These are phyloP conservation scores for Castor canadensis DNA, from an alignment of 2,113 vertebrate genomes.

Conservation along the genomic window DNA sequence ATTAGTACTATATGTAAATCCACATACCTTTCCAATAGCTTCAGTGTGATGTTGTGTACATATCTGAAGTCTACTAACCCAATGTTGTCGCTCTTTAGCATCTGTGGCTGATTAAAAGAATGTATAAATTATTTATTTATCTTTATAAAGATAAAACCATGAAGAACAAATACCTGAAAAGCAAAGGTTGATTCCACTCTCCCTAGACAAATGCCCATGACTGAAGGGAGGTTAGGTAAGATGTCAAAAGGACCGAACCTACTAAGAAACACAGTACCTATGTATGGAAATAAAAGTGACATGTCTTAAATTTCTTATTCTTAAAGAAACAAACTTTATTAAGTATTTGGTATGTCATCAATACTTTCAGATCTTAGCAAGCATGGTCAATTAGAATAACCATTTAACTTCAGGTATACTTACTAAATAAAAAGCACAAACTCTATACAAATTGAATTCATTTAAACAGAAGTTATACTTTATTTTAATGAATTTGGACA, in stretches of 20 bases:
- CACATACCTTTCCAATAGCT: conserved; percentile 96
- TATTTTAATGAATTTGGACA: conserved; percentile 49
- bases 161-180: neutral
- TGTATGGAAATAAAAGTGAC: neutral
- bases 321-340: conserved; percentile 35
- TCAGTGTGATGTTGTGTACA: conserved; percentile 99
- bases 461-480: neutral
- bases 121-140: conserved; percentile 34
- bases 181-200: neutral
- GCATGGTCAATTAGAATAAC: neutral
- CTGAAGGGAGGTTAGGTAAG: neutral
- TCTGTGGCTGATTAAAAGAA: conserved; percentile 88
- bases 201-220: neutral
- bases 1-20: neutral
- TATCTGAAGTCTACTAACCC: conserved; percentile 98
- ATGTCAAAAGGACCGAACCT: neutral
- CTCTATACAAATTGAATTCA: conserved; percentile 10
- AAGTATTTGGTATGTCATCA: neutral
- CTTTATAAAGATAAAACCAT: conserved; percentile 3
- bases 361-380: neutral
- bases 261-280: neutral
- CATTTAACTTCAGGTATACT: neutral
- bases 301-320: neutral
- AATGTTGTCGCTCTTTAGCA: conserved; percentile 98
- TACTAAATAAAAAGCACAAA: conserved; percentile 45